Evolutionary conservation across 1,140 invertebrate species (phyloP), one percentile per base, ranked within the genome.

Genomic region (Aradophagus sp.): DNA sequence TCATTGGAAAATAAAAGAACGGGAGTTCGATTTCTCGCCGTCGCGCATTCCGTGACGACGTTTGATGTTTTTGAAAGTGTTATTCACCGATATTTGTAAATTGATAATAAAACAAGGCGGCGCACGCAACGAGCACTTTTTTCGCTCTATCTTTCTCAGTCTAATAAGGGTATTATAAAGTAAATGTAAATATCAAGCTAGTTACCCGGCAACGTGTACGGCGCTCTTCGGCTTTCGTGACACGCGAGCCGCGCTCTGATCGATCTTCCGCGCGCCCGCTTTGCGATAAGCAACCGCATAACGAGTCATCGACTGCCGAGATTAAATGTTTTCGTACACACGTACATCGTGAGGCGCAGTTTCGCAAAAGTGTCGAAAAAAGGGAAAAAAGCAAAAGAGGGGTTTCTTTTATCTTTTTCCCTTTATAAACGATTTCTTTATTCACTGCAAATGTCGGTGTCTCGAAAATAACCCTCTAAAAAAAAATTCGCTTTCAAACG

Each of bases 181-280:
- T 68, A 68, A 68, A 68, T 68, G 65, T 68, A 68, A 68, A 68
- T 68, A 68, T 68, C 65, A 68, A 68, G 65, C 42, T 61, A 68
- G 65, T 68, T 68, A 68, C 65, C 65, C 65, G 35, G 65, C 65
- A 68, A 68, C 65, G 65, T 61, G 38, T 55, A 61, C 55, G 16
- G 19, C 52, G 53, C 41, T 68, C 55, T 55, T 34, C 12, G 45
- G 65, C 34, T 68, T 68, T 61, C 65, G 48, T 68, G 65, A 68
- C 65, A 68, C 63, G 53, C 63, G 55, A 68, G 55, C 63, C 45
- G 44, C 47, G 48, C 20, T 68, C 47, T 53, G 45, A 68, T 68
- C 63, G 63, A 68, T 68, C 63, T 68, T 68, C 53, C 35, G 63
- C 47, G 45, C 39, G 16, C 53, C 31, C 47, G 55, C 53, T 68